A percentile compares a stretch with the other conserved stretches of the same genome.
These are phyloP conservation scores for Borostomias antarcticus DNA, from an alignment of 2,797 vertebrate genomes.

Conservation along the genomic window DNA sequence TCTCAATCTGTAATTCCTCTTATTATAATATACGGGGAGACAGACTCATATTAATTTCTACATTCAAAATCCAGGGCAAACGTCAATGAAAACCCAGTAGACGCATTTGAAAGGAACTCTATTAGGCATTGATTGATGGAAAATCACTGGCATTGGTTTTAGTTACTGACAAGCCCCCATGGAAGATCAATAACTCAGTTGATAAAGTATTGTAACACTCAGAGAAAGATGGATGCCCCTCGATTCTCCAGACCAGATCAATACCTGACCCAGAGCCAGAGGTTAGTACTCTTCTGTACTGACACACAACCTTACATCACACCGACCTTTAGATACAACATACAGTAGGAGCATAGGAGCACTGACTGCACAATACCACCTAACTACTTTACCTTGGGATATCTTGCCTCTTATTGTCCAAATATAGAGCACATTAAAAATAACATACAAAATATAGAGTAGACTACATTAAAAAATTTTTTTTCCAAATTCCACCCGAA, in stretches of 20 bases:
- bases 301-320: too few relatives aligned
- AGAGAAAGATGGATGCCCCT: conserved; percentile 1
- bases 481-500: too few relatives aligned
- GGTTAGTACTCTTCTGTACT: too few relatives aligned
- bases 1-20: not conserved
- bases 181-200: not conserved
- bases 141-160: conserved; percentile 14
- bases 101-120: not conserved
- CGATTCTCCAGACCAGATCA: not conserved
- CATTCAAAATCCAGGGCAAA: not conserved
- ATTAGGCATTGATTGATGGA: conserved; percentile 4
- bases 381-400: not conserved
- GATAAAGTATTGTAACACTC: not conserved
- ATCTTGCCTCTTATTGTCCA: too few relatives aligned
- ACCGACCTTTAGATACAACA: too few relatives aligned
- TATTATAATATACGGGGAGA: not conserved
- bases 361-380: too few relatives aligned
- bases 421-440: too few relatives aligned
- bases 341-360: too few relatives aligned
- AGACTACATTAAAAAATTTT: too few relatives aligned
- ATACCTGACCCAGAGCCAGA: not conserved
- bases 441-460: too few relatives aligned
- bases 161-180: conserved; percentile 9
- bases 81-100: not conserved
- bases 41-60: not conserved